Base-by-base conservation (phyloP, 2,797 vertebrate genomes). In the Urophycis tenuis region DNA sequence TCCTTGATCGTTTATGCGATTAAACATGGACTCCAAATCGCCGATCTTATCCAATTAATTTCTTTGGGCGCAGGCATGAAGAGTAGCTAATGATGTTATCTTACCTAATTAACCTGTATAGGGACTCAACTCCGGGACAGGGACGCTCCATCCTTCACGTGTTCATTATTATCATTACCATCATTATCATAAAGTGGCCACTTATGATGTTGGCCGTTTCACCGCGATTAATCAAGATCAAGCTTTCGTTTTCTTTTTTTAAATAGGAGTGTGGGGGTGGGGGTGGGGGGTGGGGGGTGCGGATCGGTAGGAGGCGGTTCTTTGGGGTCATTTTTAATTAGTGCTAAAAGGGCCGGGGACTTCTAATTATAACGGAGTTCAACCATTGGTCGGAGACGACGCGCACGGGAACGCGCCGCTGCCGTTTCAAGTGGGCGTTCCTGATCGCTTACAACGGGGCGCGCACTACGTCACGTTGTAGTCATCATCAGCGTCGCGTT, bases 81-180 rank as follows among this genome's bases (percentile, higher is more conserved):
- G 91, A 92, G 91, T 91, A 91, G 90, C 91, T 94, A 94, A 94
- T 94, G 92, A 94, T 94, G 93, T 94, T 94, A 94, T 94, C 92
- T 93, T 94, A 93, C 92, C 93, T 94, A 94, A 94, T 94, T 94
- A 94, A 94, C 93, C 94, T 94, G 92, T 90, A 88, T 92, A 93
- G 91, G 91, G 90, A 92, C 92, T 91, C 88, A 86, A 93, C 91
- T 91, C 86, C 88, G 90, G 91, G 92, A 93, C 92, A 92, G 87
- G 86, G 89, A 90, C 88, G 89, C 88, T 90, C 91, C 93, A 93
- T 94, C 90, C 90, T 86, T 94, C 92, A 89, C 91, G 89, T 86
- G 85, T 92, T 94, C 92, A 92, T 94, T 93, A 92, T 92, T 92
- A 91, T 93, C 91, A 92, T 93, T 91, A 92, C 85, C 87, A 92